Evolutionary conservation across 2,888 invertebrate genomes (phyloP), one percentile per base, ranked within the genome.

Genomic region (Apoda limacodes): DNA sequence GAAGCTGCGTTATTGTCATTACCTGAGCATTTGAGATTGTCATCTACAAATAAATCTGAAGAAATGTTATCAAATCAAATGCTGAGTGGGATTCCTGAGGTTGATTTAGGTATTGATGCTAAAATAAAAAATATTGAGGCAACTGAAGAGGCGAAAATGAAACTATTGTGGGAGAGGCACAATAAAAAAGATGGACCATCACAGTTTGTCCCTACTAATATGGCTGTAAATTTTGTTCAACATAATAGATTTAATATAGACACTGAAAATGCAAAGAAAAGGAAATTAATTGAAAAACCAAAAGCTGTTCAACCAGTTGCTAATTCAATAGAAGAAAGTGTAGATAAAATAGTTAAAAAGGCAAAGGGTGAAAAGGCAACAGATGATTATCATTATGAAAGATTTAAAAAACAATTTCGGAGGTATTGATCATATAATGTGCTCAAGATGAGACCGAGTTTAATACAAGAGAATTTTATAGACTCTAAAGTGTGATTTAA

Each of bases 51-150:
- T 32, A 59, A 91, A 57, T 96, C 94, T 2, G 98, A 99, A 68
- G 99, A 99, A 80, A 98, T 99, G 95, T 85, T 99, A 51, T 98
- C 98, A 3, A 98, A 98, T 84, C 98, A 99, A 83, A 99, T 99
- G 99, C 82, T 99, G 3, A 98, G 95, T 58, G 99, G 99, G 20
- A 99, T 99, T 45, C 99, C 99, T 0, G 99, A 99, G 82, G 95
- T 99, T 0, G 98, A 99, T 74, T 84, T 99, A 30, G 99, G 99
- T n/a, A 97, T 99, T 48, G 96, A 98, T 55, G 96, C 96, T 0
- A 98, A 99, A 82, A 99, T 99, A 40, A 90, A 89, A 56, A 99
- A 99, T 64, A 99, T 99, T 47, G 97, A 99, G 83, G 96, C 97
- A 1, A 99, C 99, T 0, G 99, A 99, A 70, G 97, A 96, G 57